phyloP scores from a whole-genome alignment of 2,888 invertebrate genomes.

The Neoascia interrupta region DNA sequence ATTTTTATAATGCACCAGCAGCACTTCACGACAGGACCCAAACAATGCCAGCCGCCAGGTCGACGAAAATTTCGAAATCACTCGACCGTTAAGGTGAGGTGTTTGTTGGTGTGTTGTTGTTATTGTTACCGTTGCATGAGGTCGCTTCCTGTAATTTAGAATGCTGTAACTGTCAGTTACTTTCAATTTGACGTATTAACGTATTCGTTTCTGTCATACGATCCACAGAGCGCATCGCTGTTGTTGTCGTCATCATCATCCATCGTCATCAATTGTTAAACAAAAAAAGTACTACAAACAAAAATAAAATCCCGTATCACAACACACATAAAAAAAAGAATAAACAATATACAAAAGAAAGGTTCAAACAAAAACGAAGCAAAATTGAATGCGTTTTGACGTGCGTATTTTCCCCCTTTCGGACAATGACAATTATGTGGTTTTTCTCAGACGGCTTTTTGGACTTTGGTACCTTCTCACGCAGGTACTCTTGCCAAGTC shows the following conservation, averaged over 20 bases:
- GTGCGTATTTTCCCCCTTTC: conserved; percentile 25
- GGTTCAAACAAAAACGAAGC: neutral
- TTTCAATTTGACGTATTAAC: conserved; percentile 29
- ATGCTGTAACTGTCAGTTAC: conserved; percentile 16
- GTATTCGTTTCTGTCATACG: conserved; percentile 5
- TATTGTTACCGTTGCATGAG: conserved; percentile 12
- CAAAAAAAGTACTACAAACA: conserved; percentile 37
- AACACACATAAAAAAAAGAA: conserved; percentile 25
- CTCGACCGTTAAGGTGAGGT: conserved; percentile 58
- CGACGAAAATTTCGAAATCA: conserved; percentile 33
- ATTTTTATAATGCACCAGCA: conserved; percentile 14
- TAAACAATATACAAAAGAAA: conserved; percentile 28
- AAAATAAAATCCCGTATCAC: too few relatives aligned
- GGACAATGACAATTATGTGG: conserved; percentile 29
- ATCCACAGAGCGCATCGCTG: conserved; percentile 34
- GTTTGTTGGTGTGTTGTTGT: conserved; percentile 10
- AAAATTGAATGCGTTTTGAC: conserved; percentile 33
- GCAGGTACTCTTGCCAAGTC: conserved; percentile 27
- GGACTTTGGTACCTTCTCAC: conserved; percentile 39
- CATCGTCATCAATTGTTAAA: conserved; percentile 38
- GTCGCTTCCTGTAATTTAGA: conserved; percentile 50
- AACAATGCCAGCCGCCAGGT: conserved; percentile 5
- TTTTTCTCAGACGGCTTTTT: conserved; percentile 12
- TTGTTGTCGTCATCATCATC: conserved; percentile 8
- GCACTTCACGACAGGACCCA: conserved; percentile 10